These are phyloP conservation scores for Etheostoma spectabile DNA, from an alignment of 2,113 vertebrate genomes.

Conservation along the genomic window DNA sequence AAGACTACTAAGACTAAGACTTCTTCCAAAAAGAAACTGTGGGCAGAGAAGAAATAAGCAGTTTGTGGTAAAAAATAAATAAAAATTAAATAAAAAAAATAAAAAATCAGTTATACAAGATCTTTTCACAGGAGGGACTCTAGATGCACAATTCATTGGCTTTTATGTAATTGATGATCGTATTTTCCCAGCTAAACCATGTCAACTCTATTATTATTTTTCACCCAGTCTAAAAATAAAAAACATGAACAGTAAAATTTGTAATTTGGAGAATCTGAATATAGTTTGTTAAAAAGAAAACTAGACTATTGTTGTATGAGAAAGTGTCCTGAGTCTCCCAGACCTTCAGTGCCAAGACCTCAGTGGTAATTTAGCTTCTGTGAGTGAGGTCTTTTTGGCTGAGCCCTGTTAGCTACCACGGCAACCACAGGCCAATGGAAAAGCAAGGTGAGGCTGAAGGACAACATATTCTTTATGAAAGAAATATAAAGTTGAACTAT, in stretches of 20 bases:
- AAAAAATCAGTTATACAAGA: neutral
- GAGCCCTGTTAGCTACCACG: constrained; percentile 20
- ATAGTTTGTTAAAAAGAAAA: too few species aligned
- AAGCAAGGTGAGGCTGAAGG: neutral
- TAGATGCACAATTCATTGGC: neutral
- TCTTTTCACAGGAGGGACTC: neutral
- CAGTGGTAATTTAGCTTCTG: neutral
- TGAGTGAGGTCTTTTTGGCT: constrained; percentile 6
- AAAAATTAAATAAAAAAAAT: neutral
- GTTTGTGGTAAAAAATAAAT: neutral
- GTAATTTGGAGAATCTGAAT: neutral
- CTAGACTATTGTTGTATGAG: too few species aligned
- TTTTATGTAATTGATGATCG: neutral
- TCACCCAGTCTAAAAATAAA: neutral
- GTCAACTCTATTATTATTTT: neutral
- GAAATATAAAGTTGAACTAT: neutral
- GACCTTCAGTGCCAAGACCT: neutral
- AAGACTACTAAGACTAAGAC: neutral
- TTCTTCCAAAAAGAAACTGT: neutral
- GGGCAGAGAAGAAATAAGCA: neutral
- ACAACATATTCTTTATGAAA: neutral
- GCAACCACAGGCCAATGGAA: constrained; percentile 15
- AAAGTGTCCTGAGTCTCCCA: neutral
- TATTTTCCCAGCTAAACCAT: neutral
- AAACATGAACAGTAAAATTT: neutral